Base-by-base conservation (phyloP, 2,888 invertebrate species). In the Hoplodrina blanda region DNA sequence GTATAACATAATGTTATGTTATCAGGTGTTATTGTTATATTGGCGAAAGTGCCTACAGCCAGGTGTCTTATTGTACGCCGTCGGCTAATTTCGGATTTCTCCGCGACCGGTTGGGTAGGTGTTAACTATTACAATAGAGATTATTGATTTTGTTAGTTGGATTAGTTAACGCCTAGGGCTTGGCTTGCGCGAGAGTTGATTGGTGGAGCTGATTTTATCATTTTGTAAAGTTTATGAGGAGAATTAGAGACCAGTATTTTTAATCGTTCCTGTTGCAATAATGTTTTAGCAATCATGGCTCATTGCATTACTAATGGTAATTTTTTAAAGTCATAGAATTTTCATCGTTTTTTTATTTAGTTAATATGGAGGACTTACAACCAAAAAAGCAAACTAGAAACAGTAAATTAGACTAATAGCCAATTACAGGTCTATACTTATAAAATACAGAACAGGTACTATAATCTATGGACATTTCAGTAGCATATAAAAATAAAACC, bases 41-140 rank as follows among this genome's bases (percentile, higher is more conserved):
- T 74, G 87, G 92, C 90, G 94, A 94, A 93, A 94, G 93, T 89
- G 84, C 87, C 91, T 92, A 94, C 92, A 88, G 84, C 87, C 91
- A 92, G 90, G 90, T 92, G 92, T 85, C 71, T 80, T 89, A 88
- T 86, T 77, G 83, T 73, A 78, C 65, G 80, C 83, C 71, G 68
- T 60, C 71, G 80, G 84, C 87, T 81, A 67, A 50, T 91, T 91
- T 91, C 89, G 85, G 90, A 91, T 94, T 94, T 94, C 93, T 86
- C 92, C 87, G 81, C 81, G 79, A 93, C 93, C 91, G 91, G 93
- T 93, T 89, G 72, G 50, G 68, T 62, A 33, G 67, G 75, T 73
- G 69, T 67, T 49, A 71, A 63, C 67, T 72, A 78, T 77, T 77
- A 75, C 75, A 60, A 65, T 65, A 19, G 66, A 69, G 52, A 71